Evolutionary conservation across 2,113 vertebrate species (phyloP).

Genomic region (Desmodus rotundus): DNA sequence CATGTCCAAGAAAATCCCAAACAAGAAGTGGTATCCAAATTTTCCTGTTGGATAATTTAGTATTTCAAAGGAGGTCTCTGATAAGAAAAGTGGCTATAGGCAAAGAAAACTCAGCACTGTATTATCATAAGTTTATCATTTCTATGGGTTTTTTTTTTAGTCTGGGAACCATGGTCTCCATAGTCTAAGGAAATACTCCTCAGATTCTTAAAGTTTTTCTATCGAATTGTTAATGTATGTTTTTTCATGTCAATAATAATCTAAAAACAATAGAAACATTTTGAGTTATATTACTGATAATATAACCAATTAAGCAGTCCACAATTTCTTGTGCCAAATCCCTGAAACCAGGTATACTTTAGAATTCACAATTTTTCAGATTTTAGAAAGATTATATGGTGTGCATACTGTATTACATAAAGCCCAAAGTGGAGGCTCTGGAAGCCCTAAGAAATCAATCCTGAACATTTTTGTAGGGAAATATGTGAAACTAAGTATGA

Average conservation of each 20-base stretch:
- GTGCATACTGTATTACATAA: not conserved
- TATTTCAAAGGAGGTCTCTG: slow-evolving; percentile 33
- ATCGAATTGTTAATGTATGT: not conserved
- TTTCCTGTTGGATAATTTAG: slow-evolving; percentile 21
- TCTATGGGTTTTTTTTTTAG: not conserved
- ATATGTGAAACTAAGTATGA: not conserved
- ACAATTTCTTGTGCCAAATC: not conserved
- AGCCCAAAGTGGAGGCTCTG: not conserved
- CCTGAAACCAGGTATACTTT: not conserved
- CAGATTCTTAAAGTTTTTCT: not conserved
- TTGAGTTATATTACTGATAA: not conserved
- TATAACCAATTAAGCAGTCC: not conserved
- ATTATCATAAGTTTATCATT: slow-evolving; percentile 20
- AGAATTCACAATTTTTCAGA: not conserved
- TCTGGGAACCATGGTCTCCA: not conserved
- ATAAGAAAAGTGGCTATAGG: not conserved
- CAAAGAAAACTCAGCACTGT: slow-evolving; percentile 24
- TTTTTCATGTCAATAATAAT: not conserved
- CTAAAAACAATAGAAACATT: slow-evolving; percentile 17
- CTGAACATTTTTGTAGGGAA: not conserved
- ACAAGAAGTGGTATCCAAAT: not conserved
- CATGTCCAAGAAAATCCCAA: slow-evolving; percentile 24
- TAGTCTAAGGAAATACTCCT: slow-evolving; percentile 3
- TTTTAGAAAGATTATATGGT: not conserved
- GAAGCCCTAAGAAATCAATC: not conserved